Base-by-base conservation (phyloP, 2,113 vertebrate genomes). In the Dipodomys stephensi region DNA sequence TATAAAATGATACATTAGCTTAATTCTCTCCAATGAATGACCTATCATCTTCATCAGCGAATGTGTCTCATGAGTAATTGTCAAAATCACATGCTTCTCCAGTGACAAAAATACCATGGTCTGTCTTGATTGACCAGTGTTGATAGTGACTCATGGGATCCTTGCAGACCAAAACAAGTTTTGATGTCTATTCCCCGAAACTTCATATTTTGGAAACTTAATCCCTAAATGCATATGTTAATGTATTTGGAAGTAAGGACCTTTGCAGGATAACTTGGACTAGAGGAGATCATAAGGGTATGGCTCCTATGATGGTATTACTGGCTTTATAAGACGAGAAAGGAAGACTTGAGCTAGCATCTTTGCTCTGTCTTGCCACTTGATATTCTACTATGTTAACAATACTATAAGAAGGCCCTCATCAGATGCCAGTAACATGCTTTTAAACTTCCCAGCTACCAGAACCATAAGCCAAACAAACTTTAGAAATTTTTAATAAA, bases 1-100 rank as follows among this genome's bases (percentile, higher is more conserved):
- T 93, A 82, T 95, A 82, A 90, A 79, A 76, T 18, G 10, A 90
- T 69, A 60, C 30, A 90, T 94, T 96, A 94, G 60, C 73, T 94
- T 90, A 90, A 92, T 90, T 92, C 13, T 62, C 19, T 23, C 49
- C 60, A 82, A 6, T 90, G 88, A 79, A 83, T 87, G 78, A 32
- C 73, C 73, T 93, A 83, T 85, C 9, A n/a, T 76, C 27, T 77
- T 27, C 74, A 64, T 73, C 64, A 90, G 74, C 44, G 78, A 64
- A 83, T 76, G 30, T 80, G 85, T 78, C 62, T 93, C 22, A 18
- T 76, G 73, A 39, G 39, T 85, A 88, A 84, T 53, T 85, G 88
- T 62, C 9, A 84, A 92, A 94, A 85, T 87, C 25, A 81, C 73
- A 83, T 57, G 60, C 35, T 62, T 92, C 72, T 60, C 28, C 25